Evolutionary conservation across 2,888 invertebrate genomes (phyloP).

Genomic region (Imbricaverruca yamaguchii): DNA sequence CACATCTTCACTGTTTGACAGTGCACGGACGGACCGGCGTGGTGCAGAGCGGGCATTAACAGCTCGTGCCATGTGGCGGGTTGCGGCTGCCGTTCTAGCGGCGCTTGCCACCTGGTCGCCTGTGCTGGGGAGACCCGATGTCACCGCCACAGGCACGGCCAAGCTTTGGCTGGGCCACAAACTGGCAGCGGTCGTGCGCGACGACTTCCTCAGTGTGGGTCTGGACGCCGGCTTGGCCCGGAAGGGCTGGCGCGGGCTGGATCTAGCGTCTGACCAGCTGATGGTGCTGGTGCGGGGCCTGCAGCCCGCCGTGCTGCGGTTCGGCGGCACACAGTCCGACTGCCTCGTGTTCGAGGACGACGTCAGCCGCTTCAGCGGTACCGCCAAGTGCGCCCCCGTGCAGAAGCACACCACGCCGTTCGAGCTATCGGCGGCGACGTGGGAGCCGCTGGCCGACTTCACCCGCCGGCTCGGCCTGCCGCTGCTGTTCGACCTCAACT

Average conservation of each 20-base stretch:
- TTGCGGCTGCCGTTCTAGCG: too few relatives aligned
- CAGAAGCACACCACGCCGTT: neutral
- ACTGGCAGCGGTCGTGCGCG: neutral
- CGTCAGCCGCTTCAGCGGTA: neutral
- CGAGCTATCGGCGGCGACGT: neutral
- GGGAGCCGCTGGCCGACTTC: slow-evolving; percentile 26
- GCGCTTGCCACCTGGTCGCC: too few relatives aligned
- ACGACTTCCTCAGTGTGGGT: neutral
- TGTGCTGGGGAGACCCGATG: too few relatives aligned
- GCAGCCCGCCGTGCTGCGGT: neutral
- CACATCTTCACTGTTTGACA: too few relatives aligned
- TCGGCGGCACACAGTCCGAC: neutral
- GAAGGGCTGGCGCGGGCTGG: neutral
- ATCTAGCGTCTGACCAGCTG: neutral
- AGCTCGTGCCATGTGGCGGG: too few relatives aligned
- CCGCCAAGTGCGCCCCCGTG: neutral
- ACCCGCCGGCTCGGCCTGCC: slow-evolving; percentile 19
- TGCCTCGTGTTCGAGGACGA: neutral
- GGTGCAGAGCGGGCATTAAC: too few relatives aligned
- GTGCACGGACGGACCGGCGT: too few relatives aligned
- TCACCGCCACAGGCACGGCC: neutral
- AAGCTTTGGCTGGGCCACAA: neutral
- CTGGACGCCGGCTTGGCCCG: neutral
- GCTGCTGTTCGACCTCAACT: slow-evolving; percentile 31
- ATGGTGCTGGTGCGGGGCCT: neutral